Evolutionary conservation across 1,140 invertebrate genomes (phyloP), one percentile per base, ranked within the genome.

Genomic region (Melitaea cinxia): DNA sequence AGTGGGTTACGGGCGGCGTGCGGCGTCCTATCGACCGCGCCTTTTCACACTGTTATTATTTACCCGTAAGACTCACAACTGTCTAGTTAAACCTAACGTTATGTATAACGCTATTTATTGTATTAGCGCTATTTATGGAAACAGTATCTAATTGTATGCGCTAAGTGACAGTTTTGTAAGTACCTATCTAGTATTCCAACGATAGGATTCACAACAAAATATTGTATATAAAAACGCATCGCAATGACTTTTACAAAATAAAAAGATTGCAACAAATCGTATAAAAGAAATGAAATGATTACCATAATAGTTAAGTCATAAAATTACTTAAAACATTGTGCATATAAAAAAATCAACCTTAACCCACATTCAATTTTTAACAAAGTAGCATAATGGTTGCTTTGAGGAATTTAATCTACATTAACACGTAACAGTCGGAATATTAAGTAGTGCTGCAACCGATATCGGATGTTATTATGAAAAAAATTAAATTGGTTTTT

Each of bases 1-100:
- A 85, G 84, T 88, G 82, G 85, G 88, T 88, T 90, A 90, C 88
- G 85, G 85, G 83, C 83, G 83, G 80, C 82, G 75, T 21, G 57
- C 50, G 49, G 30, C 47, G 55, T 75, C 75, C 75, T 83, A 86
- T 87, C 82, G 83, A 87, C 83, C 85, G 81, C 78, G 69, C 73
- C 56, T 61, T 42, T 60, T 65, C 61, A 58, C 65, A 67, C 39
- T 75, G 61, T 75, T 75, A 57, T 69, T 73, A 73, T 73, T 73
- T 72, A 69, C 70, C 26, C 56, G 52, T 33, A 21, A 6, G 15
- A 45, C 42, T 10, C 1, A 47, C 42, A 21, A 47, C 14, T 19
- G 9, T 23, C 23, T 47, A 12, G 15, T 14, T 17, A 42, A 15
- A 15, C 6, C 14, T 42, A 5, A 42, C n/a, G n/a, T 37, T 37